Base-by-base conservation (phyloP, 2,888 invertebrate species). In the Lasioglossum villosulum region DNA sequence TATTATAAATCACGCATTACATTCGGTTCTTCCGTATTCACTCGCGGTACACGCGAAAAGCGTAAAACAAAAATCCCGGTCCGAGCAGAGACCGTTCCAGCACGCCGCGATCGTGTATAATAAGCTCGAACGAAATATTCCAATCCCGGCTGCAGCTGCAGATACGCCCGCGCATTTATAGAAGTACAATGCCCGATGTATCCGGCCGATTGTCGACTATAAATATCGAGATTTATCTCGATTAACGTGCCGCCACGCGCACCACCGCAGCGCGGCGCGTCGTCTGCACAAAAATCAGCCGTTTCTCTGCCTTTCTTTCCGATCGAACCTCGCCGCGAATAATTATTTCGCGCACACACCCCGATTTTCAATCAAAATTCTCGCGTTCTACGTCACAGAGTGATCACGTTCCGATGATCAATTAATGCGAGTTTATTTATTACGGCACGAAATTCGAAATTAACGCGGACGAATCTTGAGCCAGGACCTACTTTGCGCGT, bases 141-240 rank as follows among this genome's bases (percentile, higher is more conserved):
- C 78, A 78, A 74, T 70, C 59, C 52, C 34, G 83, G 78, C 84
- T 85, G 89, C 91, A 90, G 89, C 90, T 90, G 91, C 90, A 83
- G 86, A 91, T 87, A 86, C 89, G 86, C 88, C 73, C 83, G 75
- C 81, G 91, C 90, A 90, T 93, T 93, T 90, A 91, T 89, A 90
- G 89, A 91, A 91, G 89, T 83, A 92, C 91, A 91, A 91, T 88
- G 88, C 83, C 79, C 85, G 82, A 88, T 85, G 85, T 89, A 90
- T 92, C 90, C 92, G 91, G 88, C 80, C 89, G 88, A 93, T 91
- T 89, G 88, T 86, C 78, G 86, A 80, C 91, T 91, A 91, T 93
- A 92, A 92, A 92, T 91, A 92, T 90, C 90, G 83, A 89, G 90
- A 92, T 92, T 93, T 91, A 92, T 93, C 90, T 87, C 88, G 91